Conservation (phyloP, 2,888 invertebrate species). For the Ditula angustiorana region DNA sequence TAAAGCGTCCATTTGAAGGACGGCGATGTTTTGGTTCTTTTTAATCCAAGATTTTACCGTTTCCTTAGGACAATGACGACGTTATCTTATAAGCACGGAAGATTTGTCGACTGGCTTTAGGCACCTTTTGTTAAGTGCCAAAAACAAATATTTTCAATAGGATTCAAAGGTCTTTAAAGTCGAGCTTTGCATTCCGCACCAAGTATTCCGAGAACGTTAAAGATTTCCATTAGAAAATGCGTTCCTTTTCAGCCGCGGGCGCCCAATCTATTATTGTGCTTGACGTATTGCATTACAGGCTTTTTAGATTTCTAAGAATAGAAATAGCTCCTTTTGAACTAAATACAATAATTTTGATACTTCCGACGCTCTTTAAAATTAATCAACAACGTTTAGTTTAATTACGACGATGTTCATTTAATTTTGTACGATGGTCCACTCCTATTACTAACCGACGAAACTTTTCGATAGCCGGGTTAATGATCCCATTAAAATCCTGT, state of each 20-base stretch:
- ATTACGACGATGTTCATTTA: not conserved
- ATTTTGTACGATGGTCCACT: not conserved
- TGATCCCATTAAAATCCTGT: not conserved
- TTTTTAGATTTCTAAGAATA: not conserved
- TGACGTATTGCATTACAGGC: not conserved
- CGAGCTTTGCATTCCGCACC: not conserved
- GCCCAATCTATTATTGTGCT: not conserved
- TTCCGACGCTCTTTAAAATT: no score
- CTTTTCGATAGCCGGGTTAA: not conserved
- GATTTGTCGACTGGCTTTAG: no score
- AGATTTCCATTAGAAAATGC: not conserved
- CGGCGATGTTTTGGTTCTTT: no score
- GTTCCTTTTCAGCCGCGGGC: not conserved
- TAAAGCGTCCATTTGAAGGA: no score
- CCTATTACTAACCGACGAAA: not conserved
- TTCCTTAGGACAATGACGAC: no score
- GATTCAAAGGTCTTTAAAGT: not conserved
- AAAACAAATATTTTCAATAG: not conserved
- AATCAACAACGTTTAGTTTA: not conserved
- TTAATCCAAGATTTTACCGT: no score
- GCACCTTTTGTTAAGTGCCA: no score
- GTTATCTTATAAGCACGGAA: no score
- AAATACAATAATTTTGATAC: not conserved
- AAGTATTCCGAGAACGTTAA: not conserved
- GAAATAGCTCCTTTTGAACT: not conserved